A percentile compares a stretch with the other conserved stretches of the same genome.
phyloP scores from a whole-genome alignment of 92 coral and sea anemone genomes.

The Hydrozoanthus gracilis region DNA sequence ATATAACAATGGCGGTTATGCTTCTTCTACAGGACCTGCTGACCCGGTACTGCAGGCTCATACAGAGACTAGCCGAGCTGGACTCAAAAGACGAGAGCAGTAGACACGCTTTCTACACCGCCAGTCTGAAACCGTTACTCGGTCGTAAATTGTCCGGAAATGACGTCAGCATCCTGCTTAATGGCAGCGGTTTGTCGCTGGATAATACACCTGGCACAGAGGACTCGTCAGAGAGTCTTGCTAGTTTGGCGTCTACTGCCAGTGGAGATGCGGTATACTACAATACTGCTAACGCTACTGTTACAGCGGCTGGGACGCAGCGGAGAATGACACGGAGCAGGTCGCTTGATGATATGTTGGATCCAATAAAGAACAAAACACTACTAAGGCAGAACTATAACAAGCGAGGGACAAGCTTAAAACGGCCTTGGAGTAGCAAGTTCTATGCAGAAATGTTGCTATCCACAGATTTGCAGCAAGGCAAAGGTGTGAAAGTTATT shows the following conservation, averaged over 20 bases:
- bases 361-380: conserved; percentile 46
- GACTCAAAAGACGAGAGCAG: conserved; percentile 58
- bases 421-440: conserved; percentile 87
- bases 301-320: conserved; percentile 43
- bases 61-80: conserved; percentile 59
- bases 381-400: conserved; percentile 47
- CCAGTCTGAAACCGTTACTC: conserved; percentile 51
- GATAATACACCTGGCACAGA: conserved; percentile 36
- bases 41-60: conserved; percentile 36
- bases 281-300: conserved; percentile 37
- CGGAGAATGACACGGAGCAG: conserved; percentile 90
- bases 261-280: conserved; percentile 51
- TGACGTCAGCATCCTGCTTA: conserved; percentile 36
- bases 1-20: background rate
- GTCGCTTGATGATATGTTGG: conserved; percentile 91
- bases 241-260: conserved; percentile 50
- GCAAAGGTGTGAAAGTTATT: conserved; percentile 41
- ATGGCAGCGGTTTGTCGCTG: conserved; percentile 58
- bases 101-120: conserved; percentile 54
- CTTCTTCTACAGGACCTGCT: conserved; percentile 56
- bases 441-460: conserved; percentile 81
- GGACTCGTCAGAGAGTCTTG: conserved; percentile 48
- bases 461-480: conserved; percentile 65
- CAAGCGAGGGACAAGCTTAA: conserved; percentile 61
- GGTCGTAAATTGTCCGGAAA: conserved; percentile 49